These are phyloP conservation scores for Drosophila nigricruria DNA, from an alignment of 2,888 invertebrate species.

Conservation along the genomic window DNA sequence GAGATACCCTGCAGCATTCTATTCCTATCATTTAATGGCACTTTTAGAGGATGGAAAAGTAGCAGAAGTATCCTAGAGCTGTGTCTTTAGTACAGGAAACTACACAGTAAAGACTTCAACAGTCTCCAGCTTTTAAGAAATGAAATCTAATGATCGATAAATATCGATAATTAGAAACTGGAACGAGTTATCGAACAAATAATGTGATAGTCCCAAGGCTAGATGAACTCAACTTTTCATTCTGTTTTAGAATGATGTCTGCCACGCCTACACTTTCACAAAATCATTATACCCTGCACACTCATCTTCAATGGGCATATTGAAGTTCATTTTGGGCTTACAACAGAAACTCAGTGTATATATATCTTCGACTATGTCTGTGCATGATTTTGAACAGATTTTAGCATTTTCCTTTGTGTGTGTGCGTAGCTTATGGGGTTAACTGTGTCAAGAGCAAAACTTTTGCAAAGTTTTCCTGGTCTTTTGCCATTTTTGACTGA, in stretches of 20 bases:
- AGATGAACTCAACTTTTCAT: background rate
- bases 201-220: background rate
- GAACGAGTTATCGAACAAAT: background rate
- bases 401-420: background rate
- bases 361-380: conserved; percentile 3
- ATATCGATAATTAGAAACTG: background rate
- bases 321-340: background rate
- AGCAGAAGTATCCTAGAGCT: background rate
- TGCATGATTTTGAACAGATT: conserved; percentile 11
- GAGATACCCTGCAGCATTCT: background rate
- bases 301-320: background rate
- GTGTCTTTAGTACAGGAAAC: too few relatives aligned
- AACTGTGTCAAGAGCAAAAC: conserved; percentile 6
- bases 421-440: background rate
- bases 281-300: background rate
- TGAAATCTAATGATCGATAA: background rate
- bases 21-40: too few relatives aligned
- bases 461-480: conserved; percentile 27
- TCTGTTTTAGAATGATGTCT: background rate
- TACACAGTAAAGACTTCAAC: too few relatives aligned
- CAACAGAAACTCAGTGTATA: background rate
- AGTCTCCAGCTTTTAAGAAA: background rate
- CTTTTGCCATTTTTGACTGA: conserved; percentile 9
- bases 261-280: background rate
- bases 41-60: too few relatives aligned